Evolutionary conservation across 2,113 vertebrate species (phyloP), one percentile per base, ranked within the genome.

Genomic region (Orthonyx spaldingii): DNA sequence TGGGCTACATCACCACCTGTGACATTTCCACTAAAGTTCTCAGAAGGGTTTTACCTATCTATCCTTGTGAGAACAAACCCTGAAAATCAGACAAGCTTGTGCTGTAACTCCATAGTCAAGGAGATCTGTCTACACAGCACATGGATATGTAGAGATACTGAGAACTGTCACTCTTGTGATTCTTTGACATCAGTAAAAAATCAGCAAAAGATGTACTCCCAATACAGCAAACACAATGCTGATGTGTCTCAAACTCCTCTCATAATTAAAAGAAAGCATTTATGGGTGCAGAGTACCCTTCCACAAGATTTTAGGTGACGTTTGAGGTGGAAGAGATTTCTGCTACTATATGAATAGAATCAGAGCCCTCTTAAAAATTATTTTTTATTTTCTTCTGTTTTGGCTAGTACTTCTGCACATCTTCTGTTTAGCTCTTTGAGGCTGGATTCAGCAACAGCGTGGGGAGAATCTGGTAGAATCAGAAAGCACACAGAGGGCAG

Each of bases 101-200:
- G 17, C 59, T 49, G 7, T n/a, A 75, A 13, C 10, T 65, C 44
- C 39, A 27, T 1, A 2, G 14, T 55, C 24, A 9, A 39, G 55
- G 42, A 75, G 9, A 42, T 55, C 28, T 30, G 22, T 53, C 41
- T 27, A 9, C 0, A 0, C 1, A 3, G 17, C 21, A 42, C 1
- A 1, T 12, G 15, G 12, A 11, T 6, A 5, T 1, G 2, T 11
- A 18, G 19, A 77, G 30, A 7, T 50, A 13, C 39, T 69, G 39
- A 50, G 20, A 87, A 30, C 3, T 26, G 23, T 32, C 20, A 16
- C 6, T 56, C 2, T 0, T 13, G 3, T 68, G 39, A 20, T 59
- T 80, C 53, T 56, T 77, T 41, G 30, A 30, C 22, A 47, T 42
- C 23, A 10, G 5, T 0, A 32, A 52, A 28, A 42, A 47, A 89